These are phyloP conservation scores for Bathynomus jamesi DNA, from an alignment of 1,140 invertebrate genomes.

Conservation along the genomic window DNA sequence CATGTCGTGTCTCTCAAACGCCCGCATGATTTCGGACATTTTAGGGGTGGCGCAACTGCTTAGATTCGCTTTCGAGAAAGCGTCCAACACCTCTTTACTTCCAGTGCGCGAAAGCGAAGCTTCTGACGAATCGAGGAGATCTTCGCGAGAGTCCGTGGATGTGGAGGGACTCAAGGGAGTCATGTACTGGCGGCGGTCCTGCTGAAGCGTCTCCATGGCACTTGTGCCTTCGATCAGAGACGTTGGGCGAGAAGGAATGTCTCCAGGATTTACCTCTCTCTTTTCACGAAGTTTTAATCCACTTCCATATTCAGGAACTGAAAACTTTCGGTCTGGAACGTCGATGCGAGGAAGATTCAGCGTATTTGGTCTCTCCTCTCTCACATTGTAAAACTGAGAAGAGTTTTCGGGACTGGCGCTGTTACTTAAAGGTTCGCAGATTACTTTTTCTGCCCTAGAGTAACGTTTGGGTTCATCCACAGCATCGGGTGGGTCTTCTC, in stretches of 20 bases:
- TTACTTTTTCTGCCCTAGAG: not conserved
- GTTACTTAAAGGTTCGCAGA: not conserved
- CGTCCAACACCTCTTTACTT: conserved; percentile 37
- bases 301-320: conserved; percentile 35
- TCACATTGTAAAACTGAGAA: not conserved
- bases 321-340: conserved; percentile 34
- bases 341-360: conserved; percentile 24
- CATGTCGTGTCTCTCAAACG: conserved; percentile 48
- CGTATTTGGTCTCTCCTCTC: conserved; percentile 10
- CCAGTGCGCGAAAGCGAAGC: conserved; percentile 32
- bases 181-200: conserved; percentile 3
- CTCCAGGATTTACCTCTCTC: conserved; percentile 23
- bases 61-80: conserved; percentile 24
- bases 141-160: conserved; percentile 32
- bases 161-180: conserved; percentile 21
- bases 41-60: conserved; percentile 28
- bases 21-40: conserved; percentile 51
- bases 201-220: conserved; percentile 16
- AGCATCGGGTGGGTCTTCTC: too few relatives aligned
- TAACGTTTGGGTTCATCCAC: too few relatives aligned
- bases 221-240: conserved; percentile 34
- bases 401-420: not conserved
- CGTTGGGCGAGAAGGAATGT: conserved; percentile 35
- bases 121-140: conserved; percentile 29
- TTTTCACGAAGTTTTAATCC: conserved; percentile 36